phyloP scores from a whole-genome alignment of 2,888 invertebrate genomes.

The Frankliniella fusca region DNA sequence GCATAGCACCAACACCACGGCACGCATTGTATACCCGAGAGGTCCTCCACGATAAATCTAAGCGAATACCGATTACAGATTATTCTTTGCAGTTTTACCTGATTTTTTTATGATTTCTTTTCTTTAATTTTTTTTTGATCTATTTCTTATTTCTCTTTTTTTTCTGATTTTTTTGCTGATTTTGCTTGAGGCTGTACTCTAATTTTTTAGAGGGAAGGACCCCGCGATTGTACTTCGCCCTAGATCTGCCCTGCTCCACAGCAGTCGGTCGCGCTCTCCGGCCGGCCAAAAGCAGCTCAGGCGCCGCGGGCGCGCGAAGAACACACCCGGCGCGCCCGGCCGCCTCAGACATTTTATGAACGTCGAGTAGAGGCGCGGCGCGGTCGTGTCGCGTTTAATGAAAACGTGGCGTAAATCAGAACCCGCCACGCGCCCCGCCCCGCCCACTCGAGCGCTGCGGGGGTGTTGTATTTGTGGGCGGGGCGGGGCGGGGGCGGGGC shows the following conservation, averaged over 20 bases:
- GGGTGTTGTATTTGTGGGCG: conserved; percentile 1
- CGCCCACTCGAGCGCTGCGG: not conserved
- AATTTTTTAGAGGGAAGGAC: not conserved
- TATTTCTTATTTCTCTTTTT: too few species aligned
- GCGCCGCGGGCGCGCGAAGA: not conserved
- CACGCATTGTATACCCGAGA: too few species aligned
- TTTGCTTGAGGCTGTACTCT: too few species aligned
- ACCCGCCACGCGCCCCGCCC: not conserved
- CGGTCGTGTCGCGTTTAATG: conserved; percentile 7
- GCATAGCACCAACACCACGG: too few species aligned
- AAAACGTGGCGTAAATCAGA: conserved; percentile 19
- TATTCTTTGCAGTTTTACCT: too few species aligned
- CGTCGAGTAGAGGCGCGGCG: not conserved
- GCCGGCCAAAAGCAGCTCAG: not conserved
- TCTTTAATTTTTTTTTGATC: too few species aligned
- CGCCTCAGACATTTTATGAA: not conserved
- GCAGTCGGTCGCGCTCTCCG: not conserved
- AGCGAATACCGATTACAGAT: too few species aligned
- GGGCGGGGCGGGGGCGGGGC: not conserved
- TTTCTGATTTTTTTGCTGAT: too few species aligned
- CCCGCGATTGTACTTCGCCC: too few species aligned
- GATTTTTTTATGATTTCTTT: too few species aligned
- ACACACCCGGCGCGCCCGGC: not conserved
- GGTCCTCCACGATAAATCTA: too few species aligned
- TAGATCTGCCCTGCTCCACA: not conserved